Evolutionary conservation across 2,797 vertebrate genomes (phyloP), one percentile per base, ranked within the genome.

Genomic region (Protonibea diacanthus): DNA sequence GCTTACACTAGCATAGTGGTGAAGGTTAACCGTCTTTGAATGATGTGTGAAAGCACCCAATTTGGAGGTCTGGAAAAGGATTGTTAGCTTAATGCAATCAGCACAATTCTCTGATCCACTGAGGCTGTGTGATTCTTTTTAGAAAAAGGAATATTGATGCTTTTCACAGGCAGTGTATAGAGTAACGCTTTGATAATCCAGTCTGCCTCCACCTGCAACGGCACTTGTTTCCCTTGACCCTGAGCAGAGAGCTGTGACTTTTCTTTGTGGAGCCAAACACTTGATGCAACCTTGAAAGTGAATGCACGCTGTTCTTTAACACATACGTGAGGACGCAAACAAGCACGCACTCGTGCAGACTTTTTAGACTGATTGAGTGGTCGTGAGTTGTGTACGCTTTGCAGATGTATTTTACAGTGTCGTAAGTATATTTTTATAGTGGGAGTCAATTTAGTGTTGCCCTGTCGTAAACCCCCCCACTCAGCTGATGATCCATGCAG

Each of bases 401-500:
- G 1, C 2, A n/a, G 6, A 11, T 48, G 6, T 1, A 14, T 57
- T 45, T 1, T 1, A 42, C 2, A 6, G 12, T 44, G 21, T 23
- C 3, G 15, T 14, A 5, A 5, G 5, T 29, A 29, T 48, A 44
- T 57, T 12, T 51, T 21, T 40, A 5, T 4, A 5, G 8, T 58
- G 65, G 45, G 45, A 80, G 53, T 40, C n/a, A n/a, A 17, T 71
- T 62, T 17, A 60, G 21, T 3, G 7, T 23, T 20, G 53, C 38
- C 51, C 48, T 13, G 33, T 21, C 69, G 49, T 65, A 53, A 74
- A 17, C 44, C 8, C 38, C 38, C 29, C 38, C 25, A 38, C 67
- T 67, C 29, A 52, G 59, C 61, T 70, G 80, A 86, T 72, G 64
- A 81, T 71, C 79, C 51, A 12, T 68, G 61, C 57, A 62, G 76